Percentiles rank a stretch among this genome's conserved stretches.
phyloP scores from a whole-genome alignment of 2,113 vertebrate genomes.

The Silurus glanis region DNA sequence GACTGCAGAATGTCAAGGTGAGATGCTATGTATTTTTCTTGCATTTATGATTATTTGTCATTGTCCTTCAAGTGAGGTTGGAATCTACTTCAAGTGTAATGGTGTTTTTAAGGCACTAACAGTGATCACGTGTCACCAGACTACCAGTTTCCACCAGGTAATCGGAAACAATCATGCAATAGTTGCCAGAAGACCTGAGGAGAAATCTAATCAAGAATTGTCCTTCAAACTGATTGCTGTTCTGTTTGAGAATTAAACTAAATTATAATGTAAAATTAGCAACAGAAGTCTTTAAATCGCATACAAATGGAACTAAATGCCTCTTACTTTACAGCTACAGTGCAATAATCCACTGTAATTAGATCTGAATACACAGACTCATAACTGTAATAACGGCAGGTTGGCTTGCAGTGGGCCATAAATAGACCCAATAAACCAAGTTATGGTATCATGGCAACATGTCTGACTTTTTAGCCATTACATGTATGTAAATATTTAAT shows the following conservation, averaged over 20 bases:
- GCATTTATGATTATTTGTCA: background rate
- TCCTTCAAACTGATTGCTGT: background rate
- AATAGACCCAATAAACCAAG: constrained; percentile 28
- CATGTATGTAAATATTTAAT: constrained; percentile 68
- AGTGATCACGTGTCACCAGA: background rate
- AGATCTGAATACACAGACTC: background rate
- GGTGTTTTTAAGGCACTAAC: background rate
- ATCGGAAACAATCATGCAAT: background rate
- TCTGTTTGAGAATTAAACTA: background rate
- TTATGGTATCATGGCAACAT: constrained; percentile 36
- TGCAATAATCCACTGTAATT: background rate
- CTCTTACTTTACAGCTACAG: background rate
- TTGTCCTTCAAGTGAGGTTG: background rate
- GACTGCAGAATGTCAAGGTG: background rate
- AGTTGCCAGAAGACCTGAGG: background rate
- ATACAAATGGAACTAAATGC: background rate
- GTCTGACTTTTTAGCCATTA: constrained; percentile 63
- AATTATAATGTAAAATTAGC: background rate
- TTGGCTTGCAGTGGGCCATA: background rate
- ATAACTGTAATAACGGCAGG: background rate
- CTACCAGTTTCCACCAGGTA: background rate
- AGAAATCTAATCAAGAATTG: background rate
- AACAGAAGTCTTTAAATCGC: background rate
- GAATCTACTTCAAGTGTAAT: background rate
- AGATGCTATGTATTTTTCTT: background rate